Evolutionary conservation across 1,140 invertebrate genomes (phyloP), one percentile per base, ranked within the genome.

Genomic region (Cyclargus thomasi): DNA sequence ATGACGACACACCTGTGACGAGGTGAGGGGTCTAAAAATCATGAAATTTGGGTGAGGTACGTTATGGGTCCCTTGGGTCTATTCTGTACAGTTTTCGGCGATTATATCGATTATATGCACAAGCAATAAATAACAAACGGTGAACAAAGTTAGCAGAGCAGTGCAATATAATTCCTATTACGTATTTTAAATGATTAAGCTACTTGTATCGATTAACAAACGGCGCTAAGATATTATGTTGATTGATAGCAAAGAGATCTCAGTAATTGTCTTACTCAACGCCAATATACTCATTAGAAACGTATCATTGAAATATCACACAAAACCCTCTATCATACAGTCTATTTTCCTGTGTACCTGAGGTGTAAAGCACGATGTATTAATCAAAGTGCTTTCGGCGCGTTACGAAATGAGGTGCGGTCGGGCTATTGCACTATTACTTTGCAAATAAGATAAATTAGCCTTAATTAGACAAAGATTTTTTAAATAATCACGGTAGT

Each of bases 361-460:
- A n/a, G 7, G 47, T 23, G 63, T 65, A 47, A 63, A 35, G 69
- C 70, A 70, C 23, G 23, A 29, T 69, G 73, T 69, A 77, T 79
- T 77, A 79, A 79, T 79, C 75, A 79, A 73, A 75, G 71, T 74
- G 74, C 72, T 79, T 77, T 75, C 62, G 69, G 55, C 63, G 69
- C 62, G 67, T 74, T 76, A 65, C 72, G 57, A 73, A 77, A 74
- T 69, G 67, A 73, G 75, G 76, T 67, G 72, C 71, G 71, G 77
- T 70, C 69, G 67, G 72, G 67, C 75, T 74, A 77, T 79, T 74
- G 74, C 70, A 70, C 68, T 74, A 73, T 77, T 70, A 77, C 70
- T 65, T 63, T 73, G 67, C 53, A 70, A 69, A 69, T 36, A 69
- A 57, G 29, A 47, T 47, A 47, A 63, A 63, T 18, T 29, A 39